A percentile compares a stretch with the other conserved stretches of the same genome.
These are phyloP conservation scores for Steinernema khuongi DNA, from an alignment of 1,140 invertebrate species.

Conservation along the genomic window DNA sequence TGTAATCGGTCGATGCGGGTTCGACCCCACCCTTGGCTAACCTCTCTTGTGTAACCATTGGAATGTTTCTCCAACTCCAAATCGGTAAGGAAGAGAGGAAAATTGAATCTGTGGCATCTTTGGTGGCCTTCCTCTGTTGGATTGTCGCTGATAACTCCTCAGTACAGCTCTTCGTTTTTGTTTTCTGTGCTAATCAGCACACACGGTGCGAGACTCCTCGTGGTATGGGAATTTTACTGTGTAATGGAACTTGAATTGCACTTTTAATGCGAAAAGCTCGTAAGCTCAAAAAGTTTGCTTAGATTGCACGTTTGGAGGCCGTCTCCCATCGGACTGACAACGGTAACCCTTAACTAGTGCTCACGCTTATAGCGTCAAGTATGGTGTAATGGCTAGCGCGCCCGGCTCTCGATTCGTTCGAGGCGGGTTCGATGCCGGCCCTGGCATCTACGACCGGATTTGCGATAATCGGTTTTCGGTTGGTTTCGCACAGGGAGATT, in stretches of 20 bases:
- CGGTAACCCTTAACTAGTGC: neutral
- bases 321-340: neutral
- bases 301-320: neutral
- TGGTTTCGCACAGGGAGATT: neutral
- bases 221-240: too few species aligned
- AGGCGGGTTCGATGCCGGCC: neutral
- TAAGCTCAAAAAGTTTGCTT: neutral
- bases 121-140: neutral
- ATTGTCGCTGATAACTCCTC: neutral
- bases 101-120: neutral
- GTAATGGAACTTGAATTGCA: too few species aligned
- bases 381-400: neutral
- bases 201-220: too few species aligned
- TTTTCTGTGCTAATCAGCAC: too few species aligned
- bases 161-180: neutral
- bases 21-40: neutral
- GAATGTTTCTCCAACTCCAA: too few species aligned
- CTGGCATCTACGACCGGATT: slow-evolving; percentile 14
- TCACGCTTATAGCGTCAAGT: neutral
- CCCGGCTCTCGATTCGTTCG: neutral
- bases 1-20: neutral
- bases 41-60: too few species aligned
- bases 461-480: neutral
- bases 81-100: neutral
- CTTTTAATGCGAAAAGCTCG: too few species aligned